Percentiles rank a stretch among this genome's conserved stretches.
Evolutionary conservation across 1,140 invertebrate species (phyloP).

Genomic region (Drosophila persimilis): DNA sequence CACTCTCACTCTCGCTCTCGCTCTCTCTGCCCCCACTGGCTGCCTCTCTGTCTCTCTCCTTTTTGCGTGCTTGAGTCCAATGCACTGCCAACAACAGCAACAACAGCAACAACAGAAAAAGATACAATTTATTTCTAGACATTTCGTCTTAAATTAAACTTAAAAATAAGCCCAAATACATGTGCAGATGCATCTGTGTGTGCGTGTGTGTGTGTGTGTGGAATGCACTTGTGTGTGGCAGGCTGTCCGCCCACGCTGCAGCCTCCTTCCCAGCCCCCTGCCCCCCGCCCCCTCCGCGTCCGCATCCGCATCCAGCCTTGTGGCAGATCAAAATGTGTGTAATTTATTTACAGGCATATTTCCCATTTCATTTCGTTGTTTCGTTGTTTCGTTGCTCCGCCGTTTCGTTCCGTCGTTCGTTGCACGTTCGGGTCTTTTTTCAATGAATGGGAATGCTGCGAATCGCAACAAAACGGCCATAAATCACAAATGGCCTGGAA

Average conservation of each 20-base stretch:
- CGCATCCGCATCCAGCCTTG: neutral
- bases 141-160: conserved; percentile 64
- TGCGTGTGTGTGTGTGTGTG: conserved; percentile 20
- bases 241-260: conserved; percentile 23
- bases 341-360: conserved; percentile 29
- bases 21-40: neutral
- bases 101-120: conserved; percentile 14
- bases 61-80: conserved; percentile 41
- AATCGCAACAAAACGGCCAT: too few relatives aligned
- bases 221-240: conserved; percentile 40
- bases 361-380: conserved; percentile 1
- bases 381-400: neutral
- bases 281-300: too few relatives aligned
- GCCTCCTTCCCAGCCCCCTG: too few relatives aligned
- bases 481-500: conserved; percentile 6
- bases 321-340: neutral
- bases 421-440: conserved; percentile 19
- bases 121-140: conserved; percentile 68
- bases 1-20: neutral
- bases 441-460: conserved; percentile 19
- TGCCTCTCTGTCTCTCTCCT: neutral
- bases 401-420: neutral
- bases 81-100: conserved; percentile 48
- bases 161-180: conserved; percentile 50
- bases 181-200: neutral